These are phyloP conservation scores for Chalcis sispes DNA, from an alignment of 2,888 invertebrate species.

Conservation along the genomic window DNA sequence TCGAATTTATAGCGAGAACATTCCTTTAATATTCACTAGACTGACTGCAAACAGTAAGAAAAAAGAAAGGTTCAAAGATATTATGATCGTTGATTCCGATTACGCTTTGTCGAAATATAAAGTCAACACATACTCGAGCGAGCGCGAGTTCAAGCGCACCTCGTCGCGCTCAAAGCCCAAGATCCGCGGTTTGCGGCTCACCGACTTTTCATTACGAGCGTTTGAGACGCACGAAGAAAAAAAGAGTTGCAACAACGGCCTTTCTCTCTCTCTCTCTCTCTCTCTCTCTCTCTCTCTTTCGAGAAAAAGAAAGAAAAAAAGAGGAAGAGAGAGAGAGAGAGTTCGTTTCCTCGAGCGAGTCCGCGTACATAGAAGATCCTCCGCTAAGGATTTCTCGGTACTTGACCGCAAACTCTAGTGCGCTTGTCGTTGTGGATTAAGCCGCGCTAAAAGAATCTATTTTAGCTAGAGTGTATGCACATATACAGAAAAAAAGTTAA, in stretches of 20 bases:
- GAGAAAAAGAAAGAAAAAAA: too few relatives aligned
- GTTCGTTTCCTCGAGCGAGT: slow-evolving; percentile 5
- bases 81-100: not conserved
- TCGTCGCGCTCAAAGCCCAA: too few relatives aligned
- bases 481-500: not conserved
- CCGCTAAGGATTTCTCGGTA: not conserved
- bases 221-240: too few relatives aligned
- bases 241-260: too few relatives aligned
- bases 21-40: too few relatives aligned
- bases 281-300: too few relatives aligned
- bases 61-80: not conserved
- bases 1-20: too few relatives aligned
- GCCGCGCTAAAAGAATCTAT: too few relatives aligned
- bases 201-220: slow-evolving; percentile 35
- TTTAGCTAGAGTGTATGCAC: not conserved
- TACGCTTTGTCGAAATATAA: slow-evolving; percentile 27
- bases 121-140: slow-evolving; percentile 17
- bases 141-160: not conserved
- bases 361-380: not conserved
- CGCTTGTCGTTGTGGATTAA: too few relatives aligned
- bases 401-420: slow-evolving; percentile 45
- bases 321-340: not conserved
- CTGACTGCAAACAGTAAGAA: too few relatives aligned
- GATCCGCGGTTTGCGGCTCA: slow-evolving; percentile 48
- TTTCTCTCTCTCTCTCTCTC: too few relatives aligned